Evolutionary conservation across 2,113 vertebrate genomes (phyloP).

Genomic region (Ceyx melanurus): DNA sequence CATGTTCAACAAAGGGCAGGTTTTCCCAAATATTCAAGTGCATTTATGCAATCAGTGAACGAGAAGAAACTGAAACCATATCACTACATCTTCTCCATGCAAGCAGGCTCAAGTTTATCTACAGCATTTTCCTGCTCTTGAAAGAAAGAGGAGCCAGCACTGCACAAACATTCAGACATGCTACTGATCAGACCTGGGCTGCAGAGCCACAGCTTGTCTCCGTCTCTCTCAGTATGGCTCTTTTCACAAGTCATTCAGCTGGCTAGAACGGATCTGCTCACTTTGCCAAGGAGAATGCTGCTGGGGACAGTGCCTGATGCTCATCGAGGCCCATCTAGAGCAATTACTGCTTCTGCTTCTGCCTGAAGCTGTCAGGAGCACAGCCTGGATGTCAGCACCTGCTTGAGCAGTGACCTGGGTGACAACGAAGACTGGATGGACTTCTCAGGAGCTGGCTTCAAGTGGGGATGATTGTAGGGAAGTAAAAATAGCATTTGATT

Average conservation of each 20-base stretch:
- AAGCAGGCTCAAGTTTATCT: neutral
- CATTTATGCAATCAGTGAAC: neutral
- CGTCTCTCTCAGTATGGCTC: neutral
- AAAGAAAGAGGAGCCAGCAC: neutral
- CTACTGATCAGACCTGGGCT: neutral
- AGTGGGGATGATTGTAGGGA: neutral
- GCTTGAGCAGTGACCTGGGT: accelerated
- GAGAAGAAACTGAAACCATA: neutral
- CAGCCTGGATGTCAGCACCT: neutral
- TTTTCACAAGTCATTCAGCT: neutral
- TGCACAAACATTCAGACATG: neutral
- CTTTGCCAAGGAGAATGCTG: neutral
- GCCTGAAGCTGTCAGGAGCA: neutral
- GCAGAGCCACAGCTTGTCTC: neutral
- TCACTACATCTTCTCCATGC: neutral
- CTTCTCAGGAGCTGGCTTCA: neutral
- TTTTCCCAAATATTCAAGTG: neutral
- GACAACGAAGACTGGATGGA: neutral
- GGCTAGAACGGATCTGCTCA: neutral
- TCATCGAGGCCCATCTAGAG: neutral
- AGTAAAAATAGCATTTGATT: neutral
- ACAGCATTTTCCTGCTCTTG: neutral
- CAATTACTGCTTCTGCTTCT: neutral
- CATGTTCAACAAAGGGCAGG: neutral
- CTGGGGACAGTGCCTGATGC: neutral